phyloP scores from a whole-genome alignment of 2,113 vertebrate species.

The Rhabdornis inornatus region DNA sequence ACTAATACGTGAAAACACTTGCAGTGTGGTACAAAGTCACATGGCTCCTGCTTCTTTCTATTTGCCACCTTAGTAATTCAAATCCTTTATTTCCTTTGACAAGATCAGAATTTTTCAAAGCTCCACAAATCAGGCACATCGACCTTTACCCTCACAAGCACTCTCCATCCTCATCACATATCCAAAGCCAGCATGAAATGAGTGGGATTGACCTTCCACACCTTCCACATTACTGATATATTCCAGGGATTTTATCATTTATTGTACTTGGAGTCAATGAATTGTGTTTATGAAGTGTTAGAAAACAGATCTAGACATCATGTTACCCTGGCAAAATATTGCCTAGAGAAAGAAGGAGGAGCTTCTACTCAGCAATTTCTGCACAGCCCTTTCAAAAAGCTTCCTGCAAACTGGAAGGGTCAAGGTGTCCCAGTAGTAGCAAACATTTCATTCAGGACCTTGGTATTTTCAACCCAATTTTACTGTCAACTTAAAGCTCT shows the following conservation, averaged over 20 bases:
- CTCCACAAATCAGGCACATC: rapidly evolving
- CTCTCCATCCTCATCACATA: rapidly evolving
- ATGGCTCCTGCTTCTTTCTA: rapidly evolving
- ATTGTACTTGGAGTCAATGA: neutral
- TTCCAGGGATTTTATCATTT: neutral
- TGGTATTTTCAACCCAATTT: neutral
- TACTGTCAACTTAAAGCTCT: neutral
- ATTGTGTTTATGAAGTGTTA: neutral
- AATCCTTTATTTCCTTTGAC: neutral
- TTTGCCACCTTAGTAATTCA: neutral
- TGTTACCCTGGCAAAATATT: neutral
- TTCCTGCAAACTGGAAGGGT: neutral
- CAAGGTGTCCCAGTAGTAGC: neutral
- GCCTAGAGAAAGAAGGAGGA: neutral
- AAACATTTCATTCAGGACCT: neutral
- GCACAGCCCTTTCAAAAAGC: neutral
- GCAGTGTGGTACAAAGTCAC: rapidly evolving
- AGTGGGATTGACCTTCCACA: neutral
- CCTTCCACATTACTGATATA: neutral
- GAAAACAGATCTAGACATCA: neutral
- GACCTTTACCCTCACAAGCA: neutral
- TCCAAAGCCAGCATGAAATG: neutral
- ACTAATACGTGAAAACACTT: neutral
- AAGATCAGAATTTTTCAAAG: neutral
- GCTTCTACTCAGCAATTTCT: neutral